Evolutionary conservation across 2,888 invertebrate species (phyloP), one percentile per base, ranked within the genome.

Genomic region (Xiphydria camelus): DNA sequence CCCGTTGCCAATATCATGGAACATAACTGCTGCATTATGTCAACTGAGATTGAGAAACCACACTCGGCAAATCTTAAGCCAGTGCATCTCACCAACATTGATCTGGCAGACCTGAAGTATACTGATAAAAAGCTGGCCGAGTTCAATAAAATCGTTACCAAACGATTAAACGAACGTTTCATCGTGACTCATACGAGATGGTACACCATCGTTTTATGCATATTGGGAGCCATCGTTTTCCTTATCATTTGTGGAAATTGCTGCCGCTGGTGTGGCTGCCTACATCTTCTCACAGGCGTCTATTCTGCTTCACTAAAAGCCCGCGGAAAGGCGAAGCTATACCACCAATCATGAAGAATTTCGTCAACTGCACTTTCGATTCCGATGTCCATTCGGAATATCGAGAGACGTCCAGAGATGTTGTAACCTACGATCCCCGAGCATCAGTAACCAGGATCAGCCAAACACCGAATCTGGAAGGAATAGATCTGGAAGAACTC

Each of bases 51-150:
- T 4, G 43, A 51, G 29, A 15, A 29, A 7, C 26, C 29, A 4
- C 18, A 14, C 6, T 34, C 49, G 1, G 32, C 47, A 15, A 34
- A 33, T 12, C 10, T 54, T 2, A 25, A 47, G 38, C 49, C 48
- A 15, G 47, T 53, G 15, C 38, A 47, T 12, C 37, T 41, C 19
- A 45, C 43, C 1, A 53, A 53, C 21, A 41, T 56, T n/a, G 53
- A 53, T 26, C 23, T 56, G 6, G 18, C 33, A 1, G 53, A 61
- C 7, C 18, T 58, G 4, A 49, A 45, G 31, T 56, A 48, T 15
- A 54, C 51, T 3, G 38, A 45, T 34, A 57, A 55, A 26, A 61
- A 60, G 32, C 31, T 55, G 3, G 45, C 50, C 10, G 51, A 57
- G 19, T 47, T 61, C 19, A 52, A 61, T 20, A 35, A 54, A 22